Evolutionary conservation across 2,113 vertebrate species (phyloP).

Genomic region (Ursus arctos): DNA sequence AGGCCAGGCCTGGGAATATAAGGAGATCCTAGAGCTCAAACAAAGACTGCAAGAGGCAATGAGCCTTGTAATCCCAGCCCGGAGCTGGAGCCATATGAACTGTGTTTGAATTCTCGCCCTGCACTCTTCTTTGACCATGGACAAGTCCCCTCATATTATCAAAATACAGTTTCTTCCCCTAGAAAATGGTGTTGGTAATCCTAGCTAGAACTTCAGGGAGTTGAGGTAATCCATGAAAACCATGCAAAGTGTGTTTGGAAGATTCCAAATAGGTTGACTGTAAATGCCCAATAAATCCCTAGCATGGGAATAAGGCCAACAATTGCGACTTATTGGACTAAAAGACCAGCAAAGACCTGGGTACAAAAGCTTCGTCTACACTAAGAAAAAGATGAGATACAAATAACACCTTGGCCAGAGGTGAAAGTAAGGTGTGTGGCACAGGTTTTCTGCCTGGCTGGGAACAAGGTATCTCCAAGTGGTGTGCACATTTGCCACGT

Average conservation of each 20-base stretch:
- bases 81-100: not conserved
- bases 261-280: not conserved
- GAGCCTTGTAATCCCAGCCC: not conserved
- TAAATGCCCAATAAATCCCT: constrained; percentile 32
- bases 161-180: constrained; percentile 37
- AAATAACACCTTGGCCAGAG: not conserved
- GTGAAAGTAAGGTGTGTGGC: not conserved
- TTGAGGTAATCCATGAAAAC: constrained; percentile 10
- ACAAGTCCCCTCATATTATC: not conserved
- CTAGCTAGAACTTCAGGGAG: not conserved
- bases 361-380: not conserved
- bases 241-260: not conserved
- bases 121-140: not conserved
- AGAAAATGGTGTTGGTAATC: constrained; percentile 7
- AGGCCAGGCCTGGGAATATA: not conserved
- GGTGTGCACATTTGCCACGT: not conserved
- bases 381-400: not conserved
- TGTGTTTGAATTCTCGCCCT: not conserved
- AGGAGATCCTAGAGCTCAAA: not conserved
- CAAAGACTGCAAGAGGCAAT: not conserved
- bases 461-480: not conserved
- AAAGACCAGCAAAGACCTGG: not conserved
- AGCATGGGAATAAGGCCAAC: not conserved
- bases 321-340: not conserved
- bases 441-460: not conserved